Base-by-base conservation (phyloP, 2,888 invertebrate species). In the Nysson spinosus region DNA sequence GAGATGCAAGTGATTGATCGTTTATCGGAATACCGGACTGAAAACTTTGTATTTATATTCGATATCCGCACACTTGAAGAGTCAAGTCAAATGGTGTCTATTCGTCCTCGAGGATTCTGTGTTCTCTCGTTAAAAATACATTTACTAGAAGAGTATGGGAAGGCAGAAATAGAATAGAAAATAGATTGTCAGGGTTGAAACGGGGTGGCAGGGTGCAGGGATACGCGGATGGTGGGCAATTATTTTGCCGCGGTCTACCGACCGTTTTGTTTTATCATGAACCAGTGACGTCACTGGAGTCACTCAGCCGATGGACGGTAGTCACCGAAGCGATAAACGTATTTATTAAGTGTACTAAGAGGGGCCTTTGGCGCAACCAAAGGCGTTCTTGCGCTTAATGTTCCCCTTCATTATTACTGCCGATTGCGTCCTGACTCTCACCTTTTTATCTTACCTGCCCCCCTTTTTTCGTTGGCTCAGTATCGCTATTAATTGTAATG, bases 221-320 rank as follows among this genome's bases (percentile, higher is more conserved):
- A 12, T 17, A 34, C 17, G 30, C 16, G 42, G 43, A 34, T 28
- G 30, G 35, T 42, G 71, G 71, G 30, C 72, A 72, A 70, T 75
- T 70, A 71, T 66, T 72, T 58, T 50, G 11, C 61, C 55, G 66
- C 17, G 28, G n/a, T 19, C 42, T 35, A 40, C 20, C 44, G 35
- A 32, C 47, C 37, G 52, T 58, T 78, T 79, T 67, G 77, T 83
- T 83, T 83, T 76, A 81, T 79, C 80, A 64, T 67, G 63, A 73
- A 78, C 68, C 74, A 60, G 72, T 83, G 83, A 84, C 83, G 84
- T 84, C 83, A 82, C 72, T 76, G 77, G 76, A 77, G 68, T 72
- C 77, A 81, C 82, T 83, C 82, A 77, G 73, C 80, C 81, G 79
- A 79, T 77, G 72, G 76, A 78, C 70, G 72, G 64, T 61, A 81